A percentile compares a stretch with the other conserved stretches of the same genome.
Conservation (phyloP, 64 coral and sea anemone genomes). For the Actinia equina region DNA sequence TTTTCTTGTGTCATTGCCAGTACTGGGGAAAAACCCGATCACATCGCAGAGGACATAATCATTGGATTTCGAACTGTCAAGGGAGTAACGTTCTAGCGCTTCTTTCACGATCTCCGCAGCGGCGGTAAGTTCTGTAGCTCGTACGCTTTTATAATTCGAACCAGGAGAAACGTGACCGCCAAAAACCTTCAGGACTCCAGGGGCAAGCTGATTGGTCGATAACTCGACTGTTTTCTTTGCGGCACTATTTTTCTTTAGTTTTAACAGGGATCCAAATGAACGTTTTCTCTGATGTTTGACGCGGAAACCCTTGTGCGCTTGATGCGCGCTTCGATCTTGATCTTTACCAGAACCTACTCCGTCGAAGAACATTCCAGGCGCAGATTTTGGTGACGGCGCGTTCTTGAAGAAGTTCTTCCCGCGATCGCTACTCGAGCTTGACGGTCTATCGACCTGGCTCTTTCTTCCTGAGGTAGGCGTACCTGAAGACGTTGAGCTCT, state of each 20-base stretch:
- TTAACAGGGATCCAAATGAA: conserved; percentile 79
- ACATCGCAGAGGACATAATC: conserved; percentile 98
- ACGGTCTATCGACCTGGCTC: conserved; percentile 15
- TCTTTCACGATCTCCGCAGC: conserved; percentile 89
- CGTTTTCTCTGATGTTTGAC: conserved; percentile 52
- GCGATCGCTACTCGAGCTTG: conserved; percentile 44
- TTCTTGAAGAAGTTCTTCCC: conserved; percentile 63
- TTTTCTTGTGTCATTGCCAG: conserved; percentile 2
- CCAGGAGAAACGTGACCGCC: conserved; percentile 88
- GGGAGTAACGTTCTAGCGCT: conserved; percentile 78
- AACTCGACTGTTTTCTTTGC: conserved; percentile 57
- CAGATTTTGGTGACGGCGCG: conserved; percentile 39
- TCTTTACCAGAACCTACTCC: conserved; percentile 18
- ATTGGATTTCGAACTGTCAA: conserved; percentile 52
- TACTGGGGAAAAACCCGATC: conserved; percentile 77
- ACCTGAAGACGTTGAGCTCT: neutral
- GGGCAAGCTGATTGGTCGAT: conserved; percentile 90
- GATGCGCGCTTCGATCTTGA: conserved; percentile 58
- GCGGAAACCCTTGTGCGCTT: conserved; percentile 48
- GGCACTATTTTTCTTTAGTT: conserved; percentile 50
- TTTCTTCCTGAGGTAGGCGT: neutral
- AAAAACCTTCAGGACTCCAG: conserved; percentile 96
- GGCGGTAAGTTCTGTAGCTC: conserved; percentile 74
- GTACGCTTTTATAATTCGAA: conserved; percentile 95
- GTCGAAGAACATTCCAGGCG: conserved; percentile 80